These are phyloP conservation scores for Netelia melanura DNA, from an alignment of 2,888 invertebrate species.

Conservation along the genomic window DNA sequence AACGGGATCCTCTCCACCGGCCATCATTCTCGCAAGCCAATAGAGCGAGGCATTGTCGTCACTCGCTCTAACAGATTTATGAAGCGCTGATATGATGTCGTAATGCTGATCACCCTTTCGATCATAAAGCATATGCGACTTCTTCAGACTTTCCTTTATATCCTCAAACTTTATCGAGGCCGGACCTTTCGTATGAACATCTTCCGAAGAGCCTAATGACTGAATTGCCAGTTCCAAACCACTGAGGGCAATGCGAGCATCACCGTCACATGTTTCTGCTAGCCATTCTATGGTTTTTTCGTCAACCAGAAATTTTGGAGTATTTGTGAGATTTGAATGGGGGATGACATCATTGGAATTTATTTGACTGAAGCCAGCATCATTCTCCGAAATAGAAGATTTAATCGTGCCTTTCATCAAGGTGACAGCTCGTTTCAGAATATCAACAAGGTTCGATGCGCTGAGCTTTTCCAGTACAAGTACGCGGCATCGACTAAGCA, in stretches of 20 bases:
- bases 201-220: constrained; percentile 84
- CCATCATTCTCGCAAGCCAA: constrained; percentile 92
- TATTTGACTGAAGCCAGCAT: constrained; percentile 7
- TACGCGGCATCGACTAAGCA: constrained; percentile 92
- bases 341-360: constrained; percentile 2
- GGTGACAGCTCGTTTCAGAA: constrained; percentile 87
- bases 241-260: constrained; percentile 91
- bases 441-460: constrained; percentile 87
- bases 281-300: constrained; percentile 89
- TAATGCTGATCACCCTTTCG: constrained; percentile 93
- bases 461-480: constrained; percentile 90
- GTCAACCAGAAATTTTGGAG: constrained; percentile 85
- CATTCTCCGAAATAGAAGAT: constrained; percentile 20
- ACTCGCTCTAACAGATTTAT: constrained; percentile 93
- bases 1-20: constrained; percentile 92
- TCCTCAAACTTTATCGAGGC: constrained; percentile 88
- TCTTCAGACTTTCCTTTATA: constrained; percentile 91
- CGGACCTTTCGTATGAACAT: constrained; percentile 78
- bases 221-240: constrained; percentile 90
- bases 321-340: background rate
- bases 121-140: constrained; percentile 92
- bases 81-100: constrained; percentile 92
- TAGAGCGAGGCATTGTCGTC: constrained; percentile 93
- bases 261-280: constrained; percentile 92
- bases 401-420: constrained; percentile 80